Percentiles rank a stretch among this genome's conserved stretches.
phyloP scores from a whole-genome alignment of 2,113 vertebrate genomes.

The Melanerpes aurifrons region DNA sequence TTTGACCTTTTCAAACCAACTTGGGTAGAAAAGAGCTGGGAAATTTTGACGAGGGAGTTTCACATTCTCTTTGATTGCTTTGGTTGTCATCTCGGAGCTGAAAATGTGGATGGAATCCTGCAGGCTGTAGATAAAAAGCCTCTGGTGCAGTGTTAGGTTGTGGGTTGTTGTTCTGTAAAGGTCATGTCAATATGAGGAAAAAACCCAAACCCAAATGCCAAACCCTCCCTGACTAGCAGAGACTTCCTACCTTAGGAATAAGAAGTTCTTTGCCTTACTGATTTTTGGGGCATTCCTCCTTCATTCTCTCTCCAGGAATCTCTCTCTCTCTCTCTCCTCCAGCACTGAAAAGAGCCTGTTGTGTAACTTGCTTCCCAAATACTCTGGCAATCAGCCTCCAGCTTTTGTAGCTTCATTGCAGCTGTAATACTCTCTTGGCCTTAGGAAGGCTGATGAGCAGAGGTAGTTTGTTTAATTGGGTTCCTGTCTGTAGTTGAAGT shows the following conservation, averaged over 20 bases:
- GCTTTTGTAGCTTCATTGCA: neutral
- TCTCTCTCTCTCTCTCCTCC: neutral
- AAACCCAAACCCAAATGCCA: neutral
- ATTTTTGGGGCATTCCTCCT: neutral
- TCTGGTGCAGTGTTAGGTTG: neutral
- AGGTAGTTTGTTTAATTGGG: neutral
- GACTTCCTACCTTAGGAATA: neutral
- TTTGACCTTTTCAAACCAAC: conserved; percentile 38
- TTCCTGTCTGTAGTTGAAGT: neutral
- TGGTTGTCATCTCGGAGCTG: neutral
- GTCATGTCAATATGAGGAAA: neutral
- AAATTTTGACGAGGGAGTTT: neutral
- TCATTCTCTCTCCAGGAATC: neutral
- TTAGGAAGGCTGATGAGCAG: neutral
- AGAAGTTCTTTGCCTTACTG: neutral
- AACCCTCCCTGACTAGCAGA: neutral
- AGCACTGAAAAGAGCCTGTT: neutral
- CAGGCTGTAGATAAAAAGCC: neutral
- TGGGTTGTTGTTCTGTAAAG: neutral
- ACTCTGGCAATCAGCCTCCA: neutral
- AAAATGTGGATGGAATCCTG: neutral
- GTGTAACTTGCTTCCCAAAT: neutral
- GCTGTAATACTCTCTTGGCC: neutral
- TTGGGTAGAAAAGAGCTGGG: neutral
- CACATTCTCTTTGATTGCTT: neutral